A percentile compares a stretch with the other conserved stretches of the same genome.
Conservation (phyloP, 2,888 invertebrate species). For the Dromius quadrimaculatus region DNA sequence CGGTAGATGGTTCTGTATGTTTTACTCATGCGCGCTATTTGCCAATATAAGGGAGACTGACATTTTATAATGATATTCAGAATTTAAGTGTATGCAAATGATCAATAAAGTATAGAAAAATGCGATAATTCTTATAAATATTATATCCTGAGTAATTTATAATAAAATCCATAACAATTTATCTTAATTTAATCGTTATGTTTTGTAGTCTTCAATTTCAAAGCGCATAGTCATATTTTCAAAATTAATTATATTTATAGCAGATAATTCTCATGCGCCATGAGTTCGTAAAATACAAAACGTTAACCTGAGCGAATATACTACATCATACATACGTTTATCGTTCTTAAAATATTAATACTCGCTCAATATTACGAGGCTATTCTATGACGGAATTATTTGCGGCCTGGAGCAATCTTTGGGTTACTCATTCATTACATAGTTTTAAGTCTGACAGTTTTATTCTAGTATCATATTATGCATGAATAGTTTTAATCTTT, state of each 20-base stretch:
- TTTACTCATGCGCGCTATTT: no score
- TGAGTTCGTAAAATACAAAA: conserved; percentile 17
- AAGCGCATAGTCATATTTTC: conserved; percentile 16
- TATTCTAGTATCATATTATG: conserved; percentile 44
- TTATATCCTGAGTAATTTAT: no score
- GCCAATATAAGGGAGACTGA: no score
- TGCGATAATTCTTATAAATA: no score
- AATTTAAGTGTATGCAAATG: no score
- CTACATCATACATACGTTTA: conserved; percentile 27
- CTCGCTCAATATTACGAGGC: conserved; percentile 25
- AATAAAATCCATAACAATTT: conserved; percentile 2
- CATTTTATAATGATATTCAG: no score
- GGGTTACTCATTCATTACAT: conserved; percentile 36
- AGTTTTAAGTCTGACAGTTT: conserved; percentile 43
- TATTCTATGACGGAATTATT: conserved; percentile 35
- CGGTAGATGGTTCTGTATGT: no score
- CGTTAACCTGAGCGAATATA: conserved; percentile 20
- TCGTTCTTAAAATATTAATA: conserved; percentile 29
- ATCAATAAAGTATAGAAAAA: no score
- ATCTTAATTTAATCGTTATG: conserved; percentile 10
- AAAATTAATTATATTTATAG: conserved; percentile 37
- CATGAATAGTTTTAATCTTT: conserved; percentile 21
- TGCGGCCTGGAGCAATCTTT: conserved; percentile 20
- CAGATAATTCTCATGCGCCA: conserved; percentile 23
- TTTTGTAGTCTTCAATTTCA: conserved; percentile 2